Percentiles rank a stretch among this genome's conserved stretches.
Conservation (phyloP, 2,888 invertebrate species). For the Mechanitis messenoides region DNA sequence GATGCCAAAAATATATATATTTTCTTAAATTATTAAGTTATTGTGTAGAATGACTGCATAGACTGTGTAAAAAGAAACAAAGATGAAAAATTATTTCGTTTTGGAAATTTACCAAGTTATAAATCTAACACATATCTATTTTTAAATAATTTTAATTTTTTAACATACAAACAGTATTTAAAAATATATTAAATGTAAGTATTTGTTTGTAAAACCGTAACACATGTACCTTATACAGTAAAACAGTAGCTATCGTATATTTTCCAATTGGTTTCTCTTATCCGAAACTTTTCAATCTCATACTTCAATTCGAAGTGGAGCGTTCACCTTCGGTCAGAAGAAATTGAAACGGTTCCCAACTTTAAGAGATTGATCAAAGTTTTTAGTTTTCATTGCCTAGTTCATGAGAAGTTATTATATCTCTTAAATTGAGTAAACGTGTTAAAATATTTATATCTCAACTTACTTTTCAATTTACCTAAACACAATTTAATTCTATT, state of each 20-base stretch:
- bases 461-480: not conserved
- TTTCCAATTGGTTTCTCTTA: conserved; percentile 22
- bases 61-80: too few species aligned
- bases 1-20: too few species aligned
- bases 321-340: conserved; percentile 29
- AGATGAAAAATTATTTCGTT: too few species aligned
- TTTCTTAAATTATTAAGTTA: too few species aligned
- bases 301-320: conserved; percentile 14
- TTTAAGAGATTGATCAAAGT: conserved; percentile 33
- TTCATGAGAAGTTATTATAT: conserved; percentile 17
- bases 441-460: not conserved
- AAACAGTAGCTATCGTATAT: conserved; percentile 5
- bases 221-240: not conserved
- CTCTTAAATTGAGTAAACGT: not conserved
- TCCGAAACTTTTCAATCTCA: conserved; percentile 17
- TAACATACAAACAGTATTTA: too few species aligned
- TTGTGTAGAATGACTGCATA: too few species aligned
- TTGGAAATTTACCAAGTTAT: too few species aligned
- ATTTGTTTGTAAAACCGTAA: too few species aligned
- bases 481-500: not conserved
- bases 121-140: too few species aligned
- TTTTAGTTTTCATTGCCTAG: conserved; percentile 35
- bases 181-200: too few species aligned
- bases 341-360: conserved; percentile 27
- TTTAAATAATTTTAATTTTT: too few species aligned